Evolutionary conservation across 1,140 invertebrate species (phyloP).

Genomic region (Bombyx mori): DNA sequence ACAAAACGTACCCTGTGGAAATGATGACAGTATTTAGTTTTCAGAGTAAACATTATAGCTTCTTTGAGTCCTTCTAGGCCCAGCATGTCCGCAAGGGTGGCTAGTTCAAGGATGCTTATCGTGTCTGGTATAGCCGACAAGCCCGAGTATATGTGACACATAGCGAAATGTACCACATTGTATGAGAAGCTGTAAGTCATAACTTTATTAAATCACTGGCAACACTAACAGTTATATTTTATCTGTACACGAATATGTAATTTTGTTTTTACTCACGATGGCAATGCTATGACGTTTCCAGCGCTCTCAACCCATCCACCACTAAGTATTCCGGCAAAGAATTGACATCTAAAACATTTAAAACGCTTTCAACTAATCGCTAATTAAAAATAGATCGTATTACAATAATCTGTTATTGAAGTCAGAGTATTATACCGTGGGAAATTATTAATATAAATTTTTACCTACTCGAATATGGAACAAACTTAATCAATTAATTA

Average conservation of each 20-base stretch:
- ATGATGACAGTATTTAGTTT: slow-evolving; percentile 91
- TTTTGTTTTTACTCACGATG: slow-evolving; percentile 75
- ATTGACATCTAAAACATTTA: slow-evolving; percentile 77
- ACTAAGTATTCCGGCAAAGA: slow-evolving; percentile 91
- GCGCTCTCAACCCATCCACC: slow-evolving; percentile 84
- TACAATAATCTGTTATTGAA: too few relatives aligned
- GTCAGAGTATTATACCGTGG: too few relatives aligned
- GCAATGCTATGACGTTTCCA: slow-evolving; percentile 85
- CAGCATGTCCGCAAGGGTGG: slow-evolving; percentile 89
- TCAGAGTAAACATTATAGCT: slow-evolving; percentile 88
- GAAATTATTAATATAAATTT: too few relatives aligned
- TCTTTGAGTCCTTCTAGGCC: slow-evolving; percentile 91
- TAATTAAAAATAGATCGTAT: background rate
- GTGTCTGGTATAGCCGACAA: slow-evolving; percentile 86
- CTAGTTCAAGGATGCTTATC: slow-evolving; percentile 88
- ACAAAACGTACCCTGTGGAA: slow-evolving; percentile 81
- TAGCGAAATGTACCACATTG: slow-evolving; percentile 87
- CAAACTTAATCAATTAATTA: too few relatives aligned
- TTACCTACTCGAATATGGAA: too few relatives aligned
- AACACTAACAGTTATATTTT: too few relatives aligned
- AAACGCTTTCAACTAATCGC: background rate
- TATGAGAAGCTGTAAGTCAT: slow-evolving; percentile 79
- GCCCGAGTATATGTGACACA: slow-evolving; percentile 94
- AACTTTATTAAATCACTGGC: slow-evolving; percentile 1
- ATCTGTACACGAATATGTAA: background rate